Conservation (phyloP, 2,888 invertebrate species). For the Globia sparganii region DNA sequence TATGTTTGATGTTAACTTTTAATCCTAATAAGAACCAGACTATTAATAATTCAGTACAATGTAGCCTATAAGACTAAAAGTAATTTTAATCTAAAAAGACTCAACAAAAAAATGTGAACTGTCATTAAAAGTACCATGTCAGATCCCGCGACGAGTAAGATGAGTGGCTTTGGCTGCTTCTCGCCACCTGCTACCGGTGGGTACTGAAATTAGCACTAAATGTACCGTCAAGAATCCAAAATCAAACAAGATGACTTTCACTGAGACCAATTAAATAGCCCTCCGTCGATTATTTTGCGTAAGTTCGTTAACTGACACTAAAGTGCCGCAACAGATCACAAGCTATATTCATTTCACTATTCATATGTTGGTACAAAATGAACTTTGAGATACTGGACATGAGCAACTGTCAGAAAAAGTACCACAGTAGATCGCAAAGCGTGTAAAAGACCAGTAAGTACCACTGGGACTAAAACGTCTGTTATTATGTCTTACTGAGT, state of each 20-base stretch:
- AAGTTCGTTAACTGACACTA: not conserved
- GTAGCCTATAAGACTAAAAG: not conserved
- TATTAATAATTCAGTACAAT: not conserved
- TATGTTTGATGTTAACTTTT: slow-evolving; percentile 66
- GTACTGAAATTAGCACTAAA: not conserved
- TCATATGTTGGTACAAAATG: not conserved
- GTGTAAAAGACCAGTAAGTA: slow-evolving; percentile 48
- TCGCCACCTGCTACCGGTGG: too few species aligned
- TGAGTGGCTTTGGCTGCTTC: not conserved
- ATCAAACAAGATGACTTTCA: not conserved
- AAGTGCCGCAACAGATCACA: not conserved
- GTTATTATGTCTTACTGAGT: slow-evolving; percentile 41
- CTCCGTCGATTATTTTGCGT: not conserved
- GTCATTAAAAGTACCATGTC: not conserved
- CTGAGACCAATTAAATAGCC: not conserved
- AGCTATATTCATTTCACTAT: not conserved
- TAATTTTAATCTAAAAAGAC: not conserved
- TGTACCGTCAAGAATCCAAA: not conserved
- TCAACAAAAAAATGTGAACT: not conserved
- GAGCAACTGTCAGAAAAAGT: slow-evolving; percentile 31
- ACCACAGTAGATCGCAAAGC: slow-evolving; percentile 24
- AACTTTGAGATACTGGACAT: not conserved
- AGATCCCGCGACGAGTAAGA: not conserved
- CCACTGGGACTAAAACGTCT: slow-evolving; percentile 39
- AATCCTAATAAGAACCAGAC: not conserved